phyloP scores from a whole-genome alignment of 2,113 vertebrate genomes.

The Gambusia affinis region DNA sequence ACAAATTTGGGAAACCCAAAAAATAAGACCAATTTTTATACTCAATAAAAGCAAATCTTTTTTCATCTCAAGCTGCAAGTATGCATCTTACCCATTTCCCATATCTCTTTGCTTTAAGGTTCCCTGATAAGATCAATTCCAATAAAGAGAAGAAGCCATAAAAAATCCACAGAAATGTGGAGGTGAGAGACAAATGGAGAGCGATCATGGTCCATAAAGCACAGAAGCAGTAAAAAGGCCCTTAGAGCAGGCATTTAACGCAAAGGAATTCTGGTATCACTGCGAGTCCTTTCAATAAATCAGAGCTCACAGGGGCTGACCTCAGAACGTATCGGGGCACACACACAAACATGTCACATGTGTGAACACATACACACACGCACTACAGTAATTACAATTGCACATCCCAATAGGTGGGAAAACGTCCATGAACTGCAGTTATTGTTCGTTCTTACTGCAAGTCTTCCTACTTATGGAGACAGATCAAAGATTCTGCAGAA shows the following conservation, averaged over 20 bases:
- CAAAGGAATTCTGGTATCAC: conserved; percentile 75
- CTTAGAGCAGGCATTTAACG: conserved; percentile 71
- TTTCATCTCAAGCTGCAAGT: background rate
- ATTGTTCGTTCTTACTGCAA: conserved; percentile 28
- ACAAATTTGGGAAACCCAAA: background rate
- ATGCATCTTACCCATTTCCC: background rate
- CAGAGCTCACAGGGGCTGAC: conserved; percentile 41
- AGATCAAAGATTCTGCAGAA: conserved; percentile 55
- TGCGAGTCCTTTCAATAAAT: conserved; percentile 71
- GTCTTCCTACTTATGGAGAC: conserved; percentile 30
- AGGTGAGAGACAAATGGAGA: conserved; percentile 56
- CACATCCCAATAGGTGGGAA: conserved; percentile 11
- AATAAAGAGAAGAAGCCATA: conserved; percentile 55
- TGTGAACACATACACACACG: background rate
- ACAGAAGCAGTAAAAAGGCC: conserved; percentile 61
- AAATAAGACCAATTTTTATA: background rate
- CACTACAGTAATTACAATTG: background rate
- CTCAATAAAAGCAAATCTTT: background rate
- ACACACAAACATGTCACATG: conserved; percentile 25
- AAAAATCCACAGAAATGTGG: conserved; percentile 51
- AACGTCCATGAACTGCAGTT: conserved; percentile 25
- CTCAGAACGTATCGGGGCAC: conserved; percentile 41
- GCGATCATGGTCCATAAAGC: conserved; percentile 72
- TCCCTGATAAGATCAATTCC: conserved; percentile 20
- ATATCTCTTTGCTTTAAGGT: background rate